Evolutionary conservation across 2,113 vertebrate species (phyloP).

Genomic region (Galemys pyrenaicus): DNA sequence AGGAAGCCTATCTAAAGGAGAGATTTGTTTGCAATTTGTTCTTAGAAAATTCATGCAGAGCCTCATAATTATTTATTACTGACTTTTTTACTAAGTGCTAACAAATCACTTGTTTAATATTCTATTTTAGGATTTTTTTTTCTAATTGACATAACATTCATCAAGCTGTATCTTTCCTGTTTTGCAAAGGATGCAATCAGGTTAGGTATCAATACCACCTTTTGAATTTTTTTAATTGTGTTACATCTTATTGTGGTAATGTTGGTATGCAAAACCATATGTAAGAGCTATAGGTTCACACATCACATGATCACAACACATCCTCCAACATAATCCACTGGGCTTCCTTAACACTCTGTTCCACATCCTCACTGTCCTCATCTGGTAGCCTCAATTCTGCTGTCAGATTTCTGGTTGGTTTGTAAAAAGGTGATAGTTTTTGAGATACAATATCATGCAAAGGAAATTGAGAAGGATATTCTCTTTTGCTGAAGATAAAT

Average conservation of each 20-base stretch:
- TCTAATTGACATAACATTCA: not conserved
- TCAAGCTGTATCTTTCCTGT: not conserved
- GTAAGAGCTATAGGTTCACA: too few relatives aligned
- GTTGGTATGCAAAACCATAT: too few relatives aligned
- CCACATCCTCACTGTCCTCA: too few relatives aligned
- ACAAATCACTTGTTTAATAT: not conserved
- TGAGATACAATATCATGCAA: not conserved
- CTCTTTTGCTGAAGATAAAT: not conserved
- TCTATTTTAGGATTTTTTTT: conserved; percentile 22
- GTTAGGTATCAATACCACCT: not conserved
- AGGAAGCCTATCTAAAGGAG: not conserved
- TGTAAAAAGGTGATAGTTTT: not conserved
- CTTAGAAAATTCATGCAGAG: conserved; percentile 14
- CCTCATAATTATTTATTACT: not conserved
- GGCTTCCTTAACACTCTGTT: too few relatives aligned
- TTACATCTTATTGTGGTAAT: not conserved
- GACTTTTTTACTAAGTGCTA: conserved; percentile 8
- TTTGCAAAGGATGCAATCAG: not conserved
- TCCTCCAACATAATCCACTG: too few relatives aligned
- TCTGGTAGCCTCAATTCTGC: too few relatives aligned
- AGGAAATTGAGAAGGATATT: not conserved
- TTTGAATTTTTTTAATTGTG: not conserved
- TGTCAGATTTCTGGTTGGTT: too few relatives aligned
- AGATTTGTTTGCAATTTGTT: not conserved
- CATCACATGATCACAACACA: too few relatives aligned